Evolutionary conservation across 1,140 invertebrate genomes (phyloP), one percentile per base, ranked within the genome.

Genomic region (Tetranychus urticae): DNA sequence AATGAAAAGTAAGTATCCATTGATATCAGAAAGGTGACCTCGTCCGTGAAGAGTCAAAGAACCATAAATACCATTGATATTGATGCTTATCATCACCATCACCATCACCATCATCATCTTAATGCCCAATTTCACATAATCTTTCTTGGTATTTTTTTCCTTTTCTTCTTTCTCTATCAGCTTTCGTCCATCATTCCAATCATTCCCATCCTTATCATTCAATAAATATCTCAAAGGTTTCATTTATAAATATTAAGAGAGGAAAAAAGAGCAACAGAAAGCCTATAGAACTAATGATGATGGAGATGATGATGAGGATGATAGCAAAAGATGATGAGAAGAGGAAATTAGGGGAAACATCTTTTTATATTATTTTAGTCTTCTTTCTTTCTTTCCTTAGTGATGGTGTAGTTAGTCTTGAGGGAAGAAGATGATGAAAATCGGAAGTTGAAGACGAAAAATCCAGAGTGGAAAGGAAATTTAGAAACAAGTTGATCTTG

Each of bases 171-270:
- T 33, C 34, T 59, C 55, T 46, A 39, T 23, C 42, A 42, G 52
- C 55, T 59, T 56, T 35, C 50, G 50, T 33, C 57, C 58, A 58
- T 58, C 45, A 47, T 34, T 45, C 42, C 52, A 45, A 56, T 52
- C 58, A 57, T 64, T 59, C 58, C 52, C 34, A 62, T 62, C 60
- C 55, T 48, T 50, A 46, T 47, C 47, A 60, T 58, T 45, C 56
- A 5, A 54, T 23, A 6, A 14, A 54, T 5, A 54, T 34, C 34
- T 54, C 14, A 23, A 54, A 34, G 50, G 34, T 54, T 54, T 23
- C 50, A 34, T 54, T 7, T 54, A 48, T 48, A 13, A 12, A 48
- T 48, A 12, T 13, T 12, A 48, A 6, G 50, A 54, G 34, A 54
- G 50, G 50, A 34, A 34, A 54, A 54, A 54, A 14, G 34, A 34